Evolutionary conservation across 1,140 invertebrate species (phyloP).

Genomic region (Drosophila orena): DNA sequence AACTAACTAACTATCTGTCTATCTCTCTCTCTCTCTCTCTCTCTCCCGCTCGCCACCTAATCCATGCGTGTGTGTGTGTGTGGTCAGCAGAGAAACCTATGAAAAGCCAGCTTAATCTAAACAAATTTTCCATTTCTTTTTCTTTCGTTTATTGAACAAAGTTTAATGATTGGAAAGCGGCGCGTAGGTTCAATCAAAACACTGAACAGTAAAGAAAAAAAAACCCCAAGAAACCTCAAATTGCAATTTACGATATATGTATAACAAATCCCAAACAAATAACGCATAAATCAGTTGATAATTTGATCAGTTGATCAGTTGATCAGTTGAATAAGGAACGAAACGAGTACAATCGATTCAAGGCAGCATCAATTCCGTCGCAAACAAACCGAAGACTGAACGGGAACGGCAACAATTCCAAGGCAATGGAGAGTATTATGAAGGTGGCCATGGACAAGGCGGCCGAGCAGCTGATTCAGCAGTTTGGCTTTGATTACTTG

Average conservation of each 20-base stretch:
- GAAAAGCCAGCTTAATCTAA: slow-evolving; percentile 62
- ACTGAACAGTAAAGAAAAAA: background rate
- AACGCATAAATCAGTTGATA: slow-evolving; percentile 11
- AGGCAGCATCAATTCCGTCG: slow-evolving; percentile 54
- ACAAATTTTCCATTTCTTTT: slow-evolving; percentile 80
- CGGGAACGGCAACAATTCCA: slow-evolving; percentile 31
- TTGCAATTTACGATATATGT: slow-evolving; percentile 6
- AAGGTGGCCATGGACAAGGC: slow-evolving; percentile 60
- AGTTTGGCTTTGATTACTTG: slow-evolving; percentile 34
- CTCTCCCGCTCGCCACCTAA: slow-evolving; percentile 19
- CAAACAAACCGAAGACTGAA: slow-evolving; percentile 64
- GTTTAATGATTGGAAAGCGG: slow-evolving; percentile 72
- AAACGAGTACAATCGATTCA: slow-evolving; percentile 20
- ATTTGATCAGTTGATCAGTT: background rate
- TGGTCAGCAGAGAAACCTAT: slow-evolving; percentile 30
- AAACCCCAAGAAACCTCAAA: background rate
- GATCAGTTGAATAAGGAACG: background rate
- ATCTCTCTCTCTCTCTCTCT: slow-evolving; percentile 10
- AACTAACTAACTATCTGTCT: no score
- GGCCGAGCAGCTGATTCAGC: slow-evolving; percentile 65
- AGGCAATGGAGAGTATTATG: slow-evolving; percentile 70
- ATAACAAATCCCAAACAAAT: slow-evolving; percentile 15
- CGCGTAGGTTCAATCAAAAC: slow-evolving; percentile 51
- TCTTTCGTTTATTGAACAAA: slow-evolving; percentile 79
- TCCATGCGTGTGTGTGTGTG: slow-evolving; percentile 26